Evolutionary conservation across 92 coral and sea anemone species (phyloP).

Genomic region (Nematostella vectensis): DNA sequence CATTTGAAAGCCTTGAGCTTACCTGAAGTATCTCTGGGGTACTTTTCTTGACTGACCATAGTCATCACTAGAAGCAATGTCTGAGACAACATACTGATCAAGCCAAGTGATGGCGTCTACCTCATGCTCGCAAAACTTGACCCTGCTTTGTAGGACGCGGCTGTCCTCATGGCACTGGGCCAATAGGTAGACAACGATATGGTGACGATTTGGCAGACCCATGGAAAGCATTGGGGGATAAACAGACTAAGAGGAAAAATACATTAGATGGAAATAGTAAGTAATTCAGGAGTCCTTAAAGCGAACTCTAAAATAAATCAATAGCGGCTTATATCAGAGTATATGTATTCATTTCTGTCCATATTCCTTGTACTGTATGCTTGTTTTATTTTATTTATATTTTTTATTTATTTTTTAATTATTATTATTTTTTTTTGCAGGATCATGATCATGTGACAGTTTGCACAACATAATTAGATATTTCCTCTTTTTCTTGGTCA

Average conservation of each 20-base stretch:
- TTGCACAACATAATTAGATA: too few species aligned
- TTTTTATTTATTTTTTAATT: too few species aligned
- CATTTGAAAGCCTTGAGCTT: too few species aligned
- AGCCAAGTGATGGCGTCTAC: slow-evolving; percentile 88
- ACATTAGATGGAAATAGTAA: not conserved
- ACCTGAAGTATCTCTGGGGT: slow-evolving; percentile 68
- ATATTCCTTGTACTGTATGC: too few species aligned
- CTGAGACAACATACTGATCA: slow-evolving; percentile 44
- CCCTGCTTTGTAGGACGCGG: slow-evolving; percentile 29
- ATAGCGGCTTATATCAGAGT: too few species aligned
- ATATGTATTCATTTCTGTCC: too few species aligned
- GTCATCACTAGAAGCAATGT: slow-evolving; percentile 76
- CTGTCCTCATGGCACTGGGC: slow-evolving; percentile 56
- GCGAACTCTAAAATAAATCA: not conserved
- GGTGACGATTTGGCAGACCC: slow-evolving; percentile 89
- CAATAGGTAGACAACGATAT: slow-evolving; percentile 79
- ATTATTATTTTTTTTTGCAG: too few species aligned
- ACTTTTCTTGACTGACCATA: slow-evolving; percentile 72
- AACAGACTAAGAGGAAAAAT: slow-evolving; percentile 60
- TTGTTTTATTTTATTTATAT: too few species aligned
- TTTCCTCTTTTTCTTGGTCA: too few species aligned
- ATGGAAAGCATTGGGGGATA: slow-evolving; percentile 68
- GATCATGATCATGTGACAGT: too few species aligned
- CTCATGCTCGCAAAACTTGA: slow-evolving; percentile 46
- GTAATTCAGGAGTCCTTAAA: not conserved